Conservation (phyloP, 1,140 invertebrate genomes). For the Myzus persicae region DNA sequence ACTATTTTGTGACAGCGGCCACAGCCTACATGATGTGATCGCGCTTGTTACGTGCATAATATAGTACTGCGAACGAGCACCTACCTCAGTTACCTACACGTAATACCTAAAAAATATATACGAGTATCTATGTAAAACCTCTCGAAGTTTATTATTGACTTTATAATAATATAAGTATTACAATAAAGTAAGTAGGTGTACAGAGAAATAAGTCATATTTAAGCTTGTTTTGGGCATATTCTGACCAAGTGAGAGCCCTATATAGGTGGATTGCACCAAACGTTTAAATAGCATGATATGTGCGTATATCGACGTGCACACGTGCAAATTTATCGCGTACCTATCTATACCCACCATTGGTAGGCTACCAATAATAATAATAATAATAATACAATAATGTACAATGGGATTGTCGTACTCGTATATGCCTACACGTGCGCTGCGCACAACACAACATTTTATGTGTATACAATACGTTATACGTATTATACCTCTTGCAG, state of each 20-base stretch:
- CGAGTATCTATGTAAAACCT: background rate
- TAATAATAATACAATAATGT: background rate
- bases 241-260: background rate
- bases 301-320: background rate
- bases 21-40: background rate
- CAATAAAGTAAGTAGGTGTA: background rate
- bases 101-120: background rate
- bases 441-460: background rate
- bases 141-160: background rate
- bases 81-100: too few relatives aligned
- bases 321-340: background rate
- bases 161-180: background rate
- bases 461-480: background rate
- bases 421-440: too few relatives aligned
- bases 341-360: background rate
- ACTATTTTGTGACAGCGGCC: background rate
- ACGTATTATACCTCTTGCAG: background rate
- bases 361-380: background rate
- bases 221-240: background rate
- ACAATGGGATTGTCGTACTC: background rate
- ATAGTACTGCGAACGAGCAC: background rate
- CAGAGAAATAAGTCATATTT: background rate
- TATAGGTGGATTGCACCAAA: background rate
- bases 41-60: background rate
- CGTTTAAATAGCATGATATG: background rate